phyloP scores from a whole-genome alignment of 2,797 vertebrate genomes.

The Bufotes viridis region DNA sequence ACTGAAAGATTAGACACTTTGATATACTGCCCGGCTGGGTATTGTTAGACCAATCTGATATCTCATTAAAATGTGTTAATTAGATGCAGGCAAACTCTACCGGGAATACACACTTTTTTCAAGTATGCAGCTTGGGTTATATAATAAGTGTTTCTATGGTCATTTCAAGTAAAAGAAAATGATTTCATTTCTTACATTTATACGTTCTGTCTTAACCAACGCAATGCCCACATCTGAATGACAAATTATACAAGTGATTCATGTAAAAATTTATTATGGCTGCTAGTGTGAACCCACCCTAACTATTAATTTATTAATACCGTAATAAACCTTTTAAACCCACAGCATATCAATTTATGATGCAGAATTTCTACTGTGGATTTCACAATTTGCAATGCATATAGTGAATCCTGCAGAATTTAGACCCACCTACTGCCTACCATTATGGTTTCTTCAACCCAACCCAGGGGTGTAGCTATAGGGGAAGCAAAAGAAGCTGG shows the following conservation, averaged over 20 bases:
- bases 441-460: too few species aligned
- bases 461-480: too few species aligned
- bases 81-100: constrained; percentile 38
- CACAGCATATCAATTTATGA: too few species aligned
- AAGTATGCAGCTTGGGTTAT: neutral
- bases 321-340: too few species aligned
- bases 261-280: neutral
- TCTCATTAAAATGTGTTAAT: constrained; percentile 60
- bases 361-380: too few species aligned
- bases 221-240: neutral
- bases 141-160: constrained; percentile 7
- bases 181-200: constrained; percentile 6
- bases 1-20: constrained; percentile 41
- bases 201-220: neutral
- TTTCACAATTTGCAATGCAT: too few species aligned
- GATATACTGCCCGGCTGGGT: constrained; percentile 1
- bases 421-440: too few species aligned
- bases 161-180: constrained; percentile 19
- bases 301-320: too few species aligned
- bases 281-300: too few species aligned
- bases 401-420: too few species aligned
- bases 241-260: neutral
- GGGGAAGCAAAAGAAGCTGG: too few species aligned
- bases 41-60: constrained; percentile 29
- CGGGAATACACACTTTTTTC: constrained; percentile 32